Evolutionary conservation across 2,888 invertebrate genomes (phyloP).

Genomic region (Embidobia sp.): DNA sequence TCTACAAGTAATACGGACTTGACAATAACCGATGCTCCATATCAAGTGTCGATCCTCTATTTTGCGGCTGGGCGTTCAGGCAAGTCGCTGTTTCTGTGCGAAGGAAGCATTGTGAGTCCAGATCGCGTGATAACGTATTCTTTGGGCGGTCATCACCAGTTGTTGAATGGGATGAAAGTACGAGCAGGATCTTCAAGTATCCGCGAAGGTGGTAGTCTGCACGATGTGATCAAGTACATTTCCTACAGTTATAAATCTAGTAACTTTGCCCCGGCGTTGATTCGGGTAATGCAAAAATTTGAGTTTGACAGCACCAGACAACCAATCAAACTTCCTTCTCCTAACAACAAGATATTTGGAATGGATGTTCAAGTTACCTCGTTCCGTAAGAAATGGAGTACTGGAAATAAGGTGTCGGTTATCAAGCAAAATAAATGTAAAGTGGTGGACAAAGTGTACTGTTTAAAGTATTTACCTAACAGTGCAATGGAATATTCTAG

Average conservation of each 20-base stretch:
- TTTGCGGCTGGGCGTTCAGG: no score
- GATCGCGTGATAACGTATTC: slow-evolving; percentile 3
- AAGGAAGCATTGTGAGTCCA: slow-evolving; percentile 8
- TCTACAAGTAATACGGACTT: not conserved
- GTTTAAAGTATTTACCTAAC: no score
- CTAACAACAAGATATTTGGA: no score
- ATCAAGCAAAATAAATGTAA: no score
- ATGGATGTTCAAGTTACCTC: no score
- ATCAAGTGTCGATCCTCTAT: not conserved
- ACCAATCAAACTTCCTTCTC: not conserved
- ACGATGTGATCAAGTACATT: not conserved
- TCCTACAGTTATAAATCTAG: not conserved
- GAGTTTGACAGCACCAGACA: not conserved
- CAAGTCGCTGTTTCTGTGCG: slow-evolving; percentile 2
- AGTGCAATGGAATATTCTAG: no score
- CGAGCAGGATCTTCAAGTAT: slow-evolving; percentile 2
- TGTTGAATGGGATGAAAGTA: not conserved
- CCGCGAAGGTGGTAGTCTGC: slow-evolving; percentile 1
- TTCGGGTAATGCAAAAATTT: not conserved
- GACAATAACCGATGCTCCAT: slow-evolving; percentile 1
- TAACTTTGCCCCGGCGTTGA: not conserved
- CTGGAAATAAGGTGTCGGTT: no score
- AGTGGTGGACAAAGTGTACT: no score
- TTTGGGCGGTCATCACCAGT: slow-evolving; percentile 5
- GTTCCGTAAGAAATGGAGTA: no score